Conservation (phyloP, 2,888 invertebrate species). For the Chrysopilus asiliformis region DNA sequence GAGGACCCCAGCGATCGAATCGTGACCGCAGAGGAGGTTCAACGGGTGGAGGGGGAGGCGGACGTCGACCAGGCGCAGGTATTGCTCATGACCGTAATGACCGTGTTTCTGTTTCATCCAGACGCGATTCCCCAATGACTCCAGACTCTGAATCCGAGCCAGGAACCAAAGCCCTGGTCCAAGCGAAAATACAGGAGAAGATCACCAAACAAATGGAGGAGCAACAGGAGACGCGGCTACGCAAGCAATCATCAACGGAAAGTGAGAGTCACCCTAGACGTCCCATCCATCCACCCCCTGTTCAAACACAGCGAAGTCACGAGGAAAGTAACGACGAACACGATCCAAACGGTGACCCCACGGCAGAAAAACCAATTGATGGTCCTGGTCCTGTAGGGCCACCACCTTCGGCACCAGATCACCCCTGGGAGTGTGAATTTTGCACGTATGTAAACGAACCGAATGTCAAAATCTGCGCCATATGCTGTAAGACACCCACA, state of each 20-base stretch:
- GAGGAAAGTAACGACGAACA: constrained; percentile 1
- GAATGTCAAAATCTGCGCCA: constrained; percentile 62
- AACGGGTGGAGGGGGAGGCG: constrained; percentile 27
- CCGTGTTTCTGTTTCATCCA: constrained; percentile 14
- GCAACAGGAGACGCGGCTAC: constrained; percentile 8
- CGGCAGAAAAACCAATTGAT: constrained; percentile 17
- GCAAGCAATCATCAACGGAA: constrained; percentile 13
- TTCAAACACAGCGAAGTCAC: constrained; percentile 2
- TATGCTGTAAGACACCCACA: constrained; percentile 74
- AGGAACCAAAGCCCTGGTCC: constrained; percentile 29
- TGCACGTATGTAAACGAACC: constrained; percentile 80
- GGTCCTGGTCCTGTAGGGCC: constrained; percentile 27
- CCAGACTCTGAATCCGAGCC: constrained; percentile 32
- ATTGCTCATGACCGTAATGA: constrained; percentile 11
- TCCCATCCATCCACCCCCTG: constrained; percentile 1
- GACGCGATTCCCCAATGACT: constrained; percentile 21
- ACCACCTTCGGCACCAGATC: constrained; percentile 41
- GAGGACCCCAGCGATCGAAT: constrained; percentile 20
- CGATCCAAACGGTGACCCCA: constrained; percentile 10
- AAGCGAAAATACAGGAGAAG: constrained; percentile 35
- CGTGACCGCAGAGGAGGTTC: constrained; percentile 20
- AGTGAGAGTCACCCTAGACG: constrained; percentile 9
- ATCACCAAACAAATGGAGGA: constrained; percentile 19
- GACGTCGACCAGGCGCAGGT: constrained; percentile 18
- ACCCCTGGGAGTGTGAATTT: constrained; percentile 76